Conservation (phyloP, 2,113 vertebrate species). For the Zosterops pallidus region DNA sequence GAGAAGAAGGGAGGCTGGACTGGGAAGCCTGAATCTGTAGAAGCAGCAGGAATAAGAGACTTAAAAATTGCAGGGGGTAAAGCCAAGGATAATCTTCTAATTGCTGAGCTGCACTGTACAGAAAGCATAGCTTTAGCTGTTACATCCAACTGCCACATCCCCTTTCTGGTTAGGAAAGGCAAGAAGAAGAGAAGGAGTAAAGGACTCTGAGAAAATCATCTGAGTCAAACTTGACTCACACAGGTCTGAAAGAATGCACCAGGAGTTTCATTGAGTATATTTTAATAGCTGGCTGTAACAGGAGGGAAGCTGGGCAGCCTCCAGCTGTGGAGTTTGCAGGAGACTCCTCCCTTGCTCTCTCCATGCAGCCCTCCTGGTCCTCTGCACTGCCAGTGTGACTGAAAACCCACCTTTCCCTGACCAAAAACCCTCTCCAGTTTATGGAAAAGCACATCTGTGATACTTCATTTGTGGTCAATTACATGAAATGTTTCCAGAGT, state of each 20-base stretch:
- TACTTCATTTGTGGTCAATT: neutral
- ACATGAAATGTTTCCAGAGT: neutral
- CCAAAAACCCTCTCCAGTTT: neutral
- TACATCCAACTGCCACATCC: neutral
- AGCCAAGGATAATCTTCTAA: neutral
- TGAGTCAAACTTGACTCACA: neutral
- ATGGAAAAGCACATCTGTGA: neutral
- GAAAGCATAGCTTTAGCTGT: neutral
- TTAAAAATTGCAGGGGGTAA: neutral
- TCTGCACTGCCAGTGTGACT: accelerated
- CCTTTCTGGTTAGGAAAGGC: neutral
- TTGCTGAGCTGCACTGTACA: neutral
- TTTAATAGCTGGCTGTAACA: neutral
- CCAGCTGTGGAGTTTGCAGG: neutral
- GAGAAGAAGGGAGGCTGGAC: neutral
- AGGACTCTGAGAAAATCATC: neutral
- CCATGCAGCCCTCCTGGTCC: neutral
- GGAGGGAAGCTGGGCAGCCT: neutral
- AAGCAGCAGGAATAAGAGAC: neutral
- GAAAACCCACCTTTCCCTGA: neutral
- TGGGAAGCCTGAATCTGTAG: neutral
- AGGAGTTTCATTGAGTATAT: neutral
- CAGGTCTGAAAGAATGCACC: neutral
- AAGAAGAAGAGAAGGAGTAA: neutral
- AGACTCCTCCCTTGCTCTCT: neutral